Percentiles rank a stretch among this genome's conserved stretches.
These are phyloP conservation scores for Cheilosia vernalis DNA, from an alignment of 2,888 invertebrate genomes.

Conservation along the genomic window DNA sequence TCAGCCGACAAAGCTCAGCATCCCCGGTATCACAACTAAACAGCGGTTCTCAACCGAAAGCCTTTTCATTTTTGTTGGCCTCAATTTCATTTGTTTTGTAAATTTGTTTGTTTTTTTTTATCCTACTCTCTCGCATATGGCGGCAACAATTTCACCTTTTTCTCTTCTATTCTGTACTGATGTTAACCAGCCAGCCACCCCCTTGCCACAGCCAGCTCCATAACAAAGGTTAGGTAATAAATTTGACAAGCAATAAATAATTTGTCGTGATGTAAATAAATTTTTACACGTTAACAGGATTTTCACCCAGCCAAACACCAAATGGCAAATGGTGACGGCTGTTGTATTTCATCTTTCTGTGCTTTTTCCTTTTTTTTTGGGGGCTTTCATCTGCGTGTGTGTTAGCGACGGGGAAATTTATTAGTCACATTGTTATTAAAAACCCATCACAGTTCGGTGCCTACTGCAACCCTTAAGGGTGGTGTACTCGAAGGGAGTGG, in stretches of 20 bases:
- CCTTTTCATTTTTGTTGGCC: constrained; percentile 37
- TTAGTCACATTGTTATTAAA: constrained; percentile 64
- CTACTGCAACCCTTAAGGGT: constrained; percentile 8
- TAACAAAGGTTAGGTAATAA: constrained; percentile 74
- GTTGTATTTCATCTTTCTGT: constrained; percentile 45
- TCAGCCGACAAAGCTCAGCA: constrained; percentile 65
- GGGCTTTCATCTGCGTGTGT: neutral
- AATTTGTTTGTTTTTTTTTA: neutral
- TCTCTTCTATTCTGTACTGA: neutral
- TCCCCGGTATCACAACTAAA: constrained; percentile 66
- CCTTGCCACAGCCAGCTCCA: constrained; percentile 13
- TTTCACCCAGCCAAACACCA: constrained; percentile 65
- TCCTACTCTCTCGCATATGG: constrained; percentile 57
- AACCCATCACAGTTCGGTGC: constrained; percentile 49
- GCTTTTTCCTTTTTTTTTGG: constrained; percentile 8
- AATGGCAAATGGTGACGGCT: constrained; percentile 68
- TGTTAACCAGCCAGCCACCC: constrained; percentile 26
- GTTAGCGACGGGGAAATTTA: constrained; percentile 49
- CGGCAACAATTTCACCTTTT: constrained; percentile 65
- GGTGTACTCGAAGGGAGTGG: constrained; percentile 26
- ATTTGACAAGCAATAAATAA: constrained; percentile 75
- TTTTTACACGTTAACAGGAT: constrained; percentile 74
- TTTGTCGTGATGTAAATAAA: constrained; percentile 74
- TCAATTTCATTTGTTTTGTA: constrained; percentile 1
- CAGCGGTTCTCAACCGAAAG: constrained; percentile 50